Evolutionary conservation across 92 coral and sea anemone species (phyloP).

Genomic region (Anthopleura xanthogrammica): DNA sequence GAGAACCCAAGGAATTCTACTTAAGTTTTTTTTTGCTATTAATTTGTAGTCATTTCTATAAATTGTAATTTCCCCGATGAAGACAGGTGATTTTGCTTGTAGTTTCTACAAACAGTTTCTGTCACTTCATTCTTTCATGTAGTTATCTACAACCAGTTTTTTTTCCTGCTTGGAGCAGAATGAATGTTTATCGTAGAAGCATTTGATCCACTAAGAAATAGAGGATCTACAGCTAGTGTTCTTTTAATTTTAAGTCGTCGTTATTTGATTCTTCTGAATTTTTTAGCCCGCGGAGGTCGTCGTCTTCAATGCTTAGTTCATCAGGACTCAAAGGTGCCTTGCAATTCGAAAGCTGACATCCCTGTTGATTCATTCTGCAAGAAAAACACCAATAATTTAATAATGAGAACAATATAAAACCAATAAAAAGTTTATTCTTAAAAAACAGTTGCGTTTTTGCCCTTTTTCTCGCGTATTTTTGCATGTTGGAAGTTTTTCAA

Average conservation of each 20-base stretch:
- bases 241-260: conserved; percentile 35
- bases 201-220: background rate
- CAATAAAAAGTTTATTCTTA: background rate
- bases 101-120: background rate
- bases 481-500: background rate
- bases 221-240: conserved; percentile 32
- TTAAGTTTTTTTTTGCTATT: background rate
- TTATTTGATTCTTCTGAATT: conserved; percentile 52
- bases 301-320: conserved; percentile 72
- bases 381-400: conserved; percentile 18
- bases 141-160: conserved; percentile 10
- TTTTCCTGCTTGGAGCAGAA: background rate
- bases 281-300: conserved; percentile 96
- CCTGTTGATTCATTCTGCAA: conserved; percentile 74
- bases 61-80: conserved; percentile 4
- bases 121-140: background rate
- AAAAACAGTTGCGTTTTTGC: too few relatives aligned
- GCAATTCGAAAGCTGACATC: conserved; percentile 53
- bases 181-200: conserved; percentile 7
- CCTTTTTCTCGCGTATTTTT: background rate
- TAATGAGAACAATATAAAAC: conserved; percentile 18
- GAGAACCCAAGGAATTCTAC: conserved; percentile 32
- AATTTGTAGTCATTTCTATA: conserved; percentile 3
- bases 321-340: conserved; percentile 79
- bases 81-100: conserved; percentile 4